Base-by-base conservation (phyloP, 2,888 invertebrate genomes). In the Lycaena phlaeas region DNA sequence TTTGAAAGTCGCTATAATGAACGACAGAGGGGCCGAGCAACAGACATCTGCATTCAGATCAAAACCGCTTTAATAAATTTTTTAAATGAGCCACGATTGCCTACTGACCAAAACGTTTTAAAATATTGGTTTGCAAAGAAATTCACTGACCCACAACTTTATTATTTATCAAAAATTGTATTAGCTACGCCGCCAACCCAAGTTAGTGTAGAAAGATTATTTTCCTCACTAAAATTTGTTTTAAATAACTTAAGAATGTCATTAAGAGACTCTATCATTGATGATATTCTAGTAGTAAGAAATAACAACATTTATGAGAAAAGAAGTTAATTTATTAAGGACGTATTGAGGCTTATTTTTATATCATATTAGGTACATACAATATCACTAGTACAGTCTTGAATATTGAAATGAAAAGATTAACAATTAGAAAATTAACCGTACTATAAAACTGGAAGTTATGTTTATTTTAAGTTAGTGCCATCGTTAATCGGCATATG, bases 151-250 rank as follows among this genome's bases (percentile, higher is more conserved):
- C 9, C 26, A 26, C 26, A 26, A 26, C 4, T 26, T 6, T 26
- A 26, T 9, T 6, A 6, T 11, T 27, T n/a, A n/a, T 11, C 27
- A 11, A 27, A 12, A 11, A 27, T 27, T 11, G 27, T 27, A 6
- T 27, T 27, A 27, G 10, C 27, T 11, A 11, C 26, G 26, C 26
- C 26, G 26, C 26, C 26, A 7, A 46, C 43, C 7, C 39, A 46
- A 41, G 46, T 46, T 1, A 46, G 46, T 11, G 43, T 43, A 2
- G 46, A 41, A 34, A 36, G 46, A 26, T 39, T 46, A 28, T 43
- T 46, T 39, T 43, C 41, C 1, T 43, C 41, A n/a, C 14, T 43
- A 11, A 41, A 28, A 22, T 43, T 41, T 25, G 31, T 47, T 2
- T 36, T 48, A 2, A 14, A 14, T 27, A 39, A 45, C 41, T 38